These are phyloP conservation scores for Hedychridium roseum DNA, from an alignment of 2,888 invertebrate species.

Conservation along the genomic window DNA sequence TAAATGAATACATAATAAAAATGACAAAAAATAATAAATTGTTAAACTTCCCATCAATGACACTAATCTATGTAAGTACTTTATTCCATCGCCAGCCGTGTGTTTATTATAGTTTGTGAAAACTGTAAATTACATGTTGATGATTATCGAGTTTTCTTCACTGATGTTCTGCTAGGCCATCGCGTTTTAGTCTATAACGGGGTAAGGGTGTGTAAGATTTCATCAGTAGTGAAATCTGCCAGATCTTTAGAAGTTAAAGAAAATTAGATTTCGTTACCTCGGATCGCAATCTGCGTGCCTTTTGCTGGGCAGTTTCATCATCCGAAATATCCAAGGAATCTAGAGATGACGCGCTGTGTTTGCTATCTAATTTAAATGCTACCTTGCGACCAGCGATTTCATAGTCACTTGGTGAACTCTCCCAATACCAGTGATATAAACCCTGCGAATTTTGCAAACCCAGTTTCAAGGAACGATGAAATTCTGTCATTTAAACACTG, in stretches of 20 bases:
- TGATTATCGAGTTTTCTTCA: background rate
- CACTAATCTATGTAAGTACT: too few relatives aligned
- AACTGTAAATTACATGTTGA: background rate
- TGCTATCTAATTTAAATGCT: slow-evolving; percentile 28
- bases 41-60: too few relatives aligned
- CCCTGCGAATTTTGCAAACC: slow-evolving; percentile 32
- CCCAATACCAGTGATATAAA: slow-evolving; percentile 29
- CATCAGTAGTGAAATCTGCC: background rate
- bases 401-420: slow-evolving; percentile 4
- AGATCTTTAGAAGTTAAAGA: background rate
- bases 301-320: slow-evolving; percentile 23
- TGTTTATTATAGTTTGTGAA: background rate
- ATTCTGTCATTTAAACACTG: too few relatives aligned
- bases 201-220: too few relatives aligned
- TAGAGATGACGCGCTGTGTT: slow-evolving; percentile 36
- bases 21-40: slow-evolving; percentile 5
- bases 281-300: slow-evolving; percentile 18
- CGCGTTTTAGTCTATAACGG: slow-evolving; percentile 30
- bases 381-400: slow-evolving; percentile 18
- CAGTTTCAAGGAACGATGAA: too few relatives aligned
- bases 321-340: slow-evolving; percentile 47
- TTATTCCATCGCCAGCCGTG: too few relatives aligned
- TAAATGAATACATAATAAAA: slow-evolving; percentile 23
- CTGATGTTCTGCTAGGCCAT: slow-evolving; percentile 31
- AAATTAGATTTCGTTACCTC: slow-evolving; percentile 18